Conservation (phyloP, 2,113 vertebrate genomes). For the Ictidomys tridecemlineatus region DNA sequence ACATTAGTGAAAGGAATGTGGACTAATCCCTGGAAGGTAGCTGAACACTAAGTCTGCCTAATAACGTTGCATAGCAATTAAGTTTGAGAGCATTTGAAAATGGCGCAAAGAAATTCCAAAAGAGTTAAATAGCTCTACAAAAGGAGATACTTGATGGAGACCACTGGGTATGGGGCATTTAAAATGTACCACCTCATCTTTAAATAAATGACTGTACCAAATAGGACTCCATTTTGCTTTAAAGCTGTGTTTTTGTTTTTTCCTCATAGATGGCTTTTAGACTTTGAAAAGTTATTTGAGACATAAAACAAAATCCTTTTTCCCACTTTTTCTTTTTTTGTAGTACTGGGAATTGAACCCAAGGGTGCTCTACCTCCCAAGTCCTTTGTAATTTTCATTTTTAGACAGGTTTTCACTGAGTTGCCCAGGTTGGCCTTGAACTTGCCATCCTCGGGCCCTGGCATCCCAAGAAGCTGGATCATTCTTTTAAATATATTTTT, state of each 20-base stretch:
- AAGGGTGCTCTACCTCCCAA: neutral
- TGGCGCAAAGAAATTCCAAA: neutral
- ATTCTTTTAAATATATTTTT: neutral
- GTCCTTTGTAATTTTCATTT: neutral
- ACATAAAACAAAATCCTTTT: neutral
- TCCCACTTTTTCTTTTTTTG: neutral
- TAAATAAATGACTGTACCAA: neutral
- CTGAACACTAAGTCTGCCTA: neutral
- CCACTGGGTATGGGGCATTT: neutral
- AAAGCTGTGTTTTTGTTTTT: neutral
- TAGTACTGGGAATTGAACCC: neutral
- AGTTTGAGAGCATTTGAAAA: neutral
- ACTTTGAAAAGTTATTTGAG: neutral
- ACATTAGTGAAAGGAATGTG: neutral
- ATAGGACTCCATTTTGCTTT: neutral
- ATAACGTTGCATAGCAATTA: neutral
- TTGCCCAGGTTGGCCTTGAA: neutral
- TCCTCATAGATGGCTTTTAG: neutral
- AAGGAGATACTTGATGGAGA: neutral
- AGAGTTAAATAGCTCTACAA: neutral
- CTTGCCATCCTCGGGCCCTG: neutral
- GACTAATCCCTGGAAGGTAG: neutral
- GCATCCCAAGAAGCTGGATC: neutral
- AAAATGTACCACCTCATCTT: neutral
- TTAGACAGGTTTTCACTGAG: neutral